Evolutionary conservation across 2,797 vertebrate species (phyloP), one percentile per base, ranked within the genome.

Genomic region (Rousettus madagascariensis): DNA sequence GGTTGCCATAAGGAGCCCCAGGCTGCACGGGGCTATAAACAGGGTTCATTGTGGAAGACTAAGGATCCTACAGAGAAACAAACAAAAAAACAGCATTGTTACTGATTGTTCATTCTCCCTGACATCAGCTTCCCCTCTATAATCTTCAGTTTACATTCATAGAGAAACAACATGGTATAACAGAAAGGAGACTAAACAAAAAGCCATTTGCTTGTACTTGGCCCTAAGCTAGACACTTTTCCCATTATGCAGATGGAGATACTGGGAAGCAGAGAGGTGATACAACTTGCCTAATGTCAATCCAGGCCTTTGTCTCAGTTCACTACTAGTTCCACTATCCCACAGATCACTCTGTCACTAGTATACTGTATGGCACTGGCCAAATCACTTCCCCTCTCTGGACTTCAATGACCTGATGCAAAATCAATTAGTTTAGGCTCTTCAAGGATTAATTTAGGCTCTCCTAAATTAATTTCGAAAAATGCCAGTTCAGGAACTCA

Each of bases 21-120:
- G 99, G 99, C 97, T 99, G 99, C 97, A 99, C 99, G 69, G 99
- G 99, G 99, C 99, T 99, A 98, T 99, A 99, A 98, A 99, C 99
- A 88, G 99, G 99, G 98, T 99, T 99, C 99, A 99, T 99, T 96
- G 98, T 99, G 98, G 99, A 99, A 99, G 99, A 99, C 98, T 98
- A 97, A 98, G 99, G 99, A 99, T 98, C 99, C 99, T 99, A 99
- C 91, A 98, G 98, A 98, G 68, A 95, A 98, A 97, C 82, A 63
- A 96, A 92, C 49, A 49, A 49, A 94, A 96, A 96, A 96, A 91
- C 20, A 97, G 69, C 90, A 82, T 43, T 97, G 88, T 97, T 97
- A 95, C 3, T 95, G 75, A 95, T 28, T 92, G n/a, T 5, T 91
- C 49, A 46, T 88, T 83, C 38, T 80, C 69, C 43, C 71, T 36